Evolutionary conservation across 2,113 vertebrate genomes (phyloP), one percentile per base, ranked within the genome.

Genomic region (Felis catus): DNA sequence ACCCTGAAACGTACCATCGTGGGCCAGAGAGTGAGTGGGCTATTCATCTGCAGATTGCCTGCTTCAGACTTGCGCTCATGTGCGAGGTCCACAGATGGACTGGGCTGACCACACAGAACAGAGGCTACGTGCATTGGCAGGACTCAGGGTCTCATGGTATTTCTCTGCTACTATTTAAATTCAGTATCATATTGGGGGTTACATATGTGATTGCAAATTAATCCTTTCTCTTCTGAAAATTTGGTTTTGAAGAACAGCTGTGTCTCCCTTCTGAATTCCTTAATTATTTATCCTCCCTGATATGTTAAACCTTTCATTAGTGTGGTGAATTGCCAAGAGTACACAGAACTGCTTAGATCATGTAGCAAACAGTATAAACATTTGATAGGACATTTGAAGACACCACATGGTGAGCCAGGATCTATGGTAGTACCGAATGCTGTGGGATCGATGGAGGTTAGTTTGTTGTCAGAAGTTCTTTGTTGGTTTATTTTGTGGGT

Each of bases 221-320:
- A 97, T 97, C 94, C 96, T 96, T 97, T 98, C 51, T 95, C 96
- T 95, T 93, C 80, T 97, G 97, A 97, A 98, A 98, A 97, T 96
- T 97, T 92, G 85, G 94, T 98, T 98, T 97, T 97, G 93, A 97
- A 96, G 95, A 98, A 97, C 97, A 97, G 95, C 97, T 97, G 96
- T 97, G 96, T 97, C 97, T 98, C 94, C 87, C 97, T 97, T 98
- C 95, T 96, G 95, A 97, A 96, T 95, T 97, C 23, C 41, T 98
- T 98, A 87, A 29, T 94, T 96, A 98, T 98, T 98, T 98, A 97
- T 97, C 97, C 93, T 92, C 70, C 95, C 85, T 97, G 94, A 98
- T 97, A 96, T 0, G 4, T 97, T 98, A 96, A 96, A 95, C 94
- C 91, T 98, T 98, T 98, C 94, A 92, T 95, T 92, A 97, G 95